Base-by-base conservation (phyloP, 2,113 vertebrate species). In the Rhizomys pruinosus region DNA sequence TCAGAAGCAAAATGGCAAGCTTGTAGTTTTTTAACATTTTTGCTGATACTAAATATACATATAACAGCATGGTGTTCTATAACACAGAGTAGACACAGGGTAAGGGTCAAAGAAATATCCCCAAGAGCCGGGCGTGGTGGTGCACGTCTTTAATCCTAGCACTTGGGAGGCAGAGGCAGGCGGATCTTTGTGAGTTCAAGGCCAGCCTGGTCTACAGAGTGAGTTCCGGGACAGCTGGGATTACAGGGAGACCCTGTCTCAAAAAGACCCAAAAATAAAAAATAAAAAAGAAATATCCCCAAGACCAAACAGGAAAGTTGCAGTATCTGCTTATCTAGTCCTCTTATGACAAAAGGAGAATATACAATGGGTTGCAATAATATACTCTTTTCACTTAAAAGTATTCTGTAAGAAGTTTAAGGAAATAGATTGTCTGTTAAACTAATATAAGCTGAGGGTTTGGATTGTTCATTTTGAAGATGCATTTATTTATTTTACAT, bases 341-440 rank as follows among this genome's bases (percentile, higher is more conserved):
- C 97, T 97, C 97, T 97, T 66, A 97, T 95, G 97, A 96, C 97
- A 89, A 84, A 82, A 19, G 79, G 4, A 3, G 29, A 81, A 74
- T 93, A 95, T 97, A 8, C 7, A 97, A 97, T 29, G 23, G 0
- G 10, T 92, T 61, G 63, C 94, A 86, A 59, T 20, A 71, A 64
- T 39, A 8, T 3, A 44, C 0, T 2, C 73, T 90, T 89, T 84
- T 68, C 6, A 71, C 37, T 78, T 9, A 91, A 90, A 95, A 82
- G 76, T 82, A 76, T 47, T 79, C 37, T 91, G 29, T 77, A 85
- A 87, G 42, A 27, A 87, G 10, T 61, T 81, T 78, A 90, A 85
- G 32, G 12, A 39, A 29, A 19, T 11, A 66, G 22, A 87, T 11
- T 91, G 20, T 17, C 19, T 85, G 34, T 22, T 34, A 84, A 84